Percentiles rank a stretch among this genome's conserved stretches.
Conservation (phyloP, 1,140 invertebrate genomes). For the Drosophila sulfurigaster region DNA sequence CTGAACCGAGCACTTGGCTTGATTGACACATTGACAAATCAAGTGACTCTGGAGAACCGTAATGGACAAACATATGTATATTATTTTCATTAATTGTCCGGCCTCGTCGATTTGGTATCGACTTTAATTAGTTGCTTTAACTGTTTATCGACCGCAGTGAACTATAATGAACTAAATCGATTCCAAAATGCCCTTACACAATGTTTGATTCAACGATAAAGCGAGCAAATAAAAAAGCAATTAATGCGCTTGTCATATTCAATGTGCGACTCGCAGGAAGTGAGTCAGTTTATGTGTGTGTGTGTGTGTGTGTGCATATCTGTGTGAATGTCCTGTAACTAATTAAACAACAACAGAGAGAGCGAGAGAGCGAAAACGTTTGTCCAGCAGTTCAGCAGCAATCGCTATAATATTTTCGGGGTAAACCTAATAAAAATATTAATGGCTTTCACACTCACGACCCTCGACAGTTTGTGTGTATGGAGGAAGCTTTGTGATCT, state of each 20-base stretch:
- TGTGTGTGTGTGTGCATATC: conserved; percentile 17
- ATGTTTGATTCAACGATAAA: conserved; percentile 50
- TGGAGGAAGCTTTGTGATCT: neutral
- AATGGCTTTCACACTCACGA: conserved; percentile 38
- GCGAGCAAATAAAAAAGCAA: conserved; percentile 61
- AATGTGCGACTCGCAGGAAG: conserved; percentile 13
- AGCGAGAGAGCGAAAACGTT: neutral
- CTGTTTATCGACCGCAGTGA: conserved; percentile 16
- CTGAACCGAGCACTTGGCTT: neutral
- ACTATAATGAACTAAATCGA: conserved; percentile 36
- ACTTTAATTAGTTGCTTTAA: conserved; percentile 29
- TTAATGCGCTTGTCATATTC: conserved; percentile 62
- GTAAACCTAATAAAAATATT: conserved; percentile 66
- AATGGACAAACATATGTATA: neutral
- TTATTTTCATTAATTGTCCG: conserved; percentile 5
- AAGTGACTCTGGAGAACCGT: conserved; percentile 13
- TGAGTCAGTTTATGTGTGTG: neutral
- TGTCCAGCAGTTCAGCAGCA: conserved; percentile 24
- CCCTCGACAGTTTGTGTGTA: neutral
- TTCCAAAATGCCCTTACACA: conserved; percentile 18
- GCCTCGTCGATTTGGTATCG: conserved; percentile 21
- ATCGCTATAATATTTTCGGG: conserved; percentile 38
- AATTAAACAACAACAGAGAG: conserved; percentile 56
- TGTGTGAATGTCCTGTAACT: conserved; percentile 39
- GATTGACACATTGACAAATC: conserved; percentile 9